Evolutionary conservation across 2,888 invertebrate species (phyloP), one percentile per base, ranked within the genome.

Genomic region (Crocallis elinguaria): DNA sequence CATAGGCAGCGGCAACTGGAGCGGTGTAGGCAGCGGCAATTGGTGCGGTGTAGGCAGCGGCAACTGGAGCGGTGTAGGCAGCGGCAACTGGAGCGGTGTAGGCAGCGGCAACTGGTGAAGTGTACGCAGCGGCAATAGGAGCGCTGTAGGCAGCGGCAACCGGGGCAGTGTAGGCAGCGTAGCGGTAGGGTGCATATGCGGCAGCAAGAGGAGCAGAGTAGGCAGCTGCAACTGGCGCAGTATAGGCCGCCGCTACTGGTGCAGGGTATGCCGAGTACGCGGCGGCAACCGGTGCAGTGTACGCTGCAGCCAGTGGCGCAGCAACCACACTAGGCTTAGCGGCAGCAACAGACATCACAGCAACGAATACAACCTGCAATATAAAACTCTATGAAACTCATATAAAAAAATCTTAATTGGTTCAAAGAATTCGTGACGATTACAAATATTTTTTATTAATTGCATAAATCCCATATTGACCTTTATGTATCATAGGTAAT

Each of bases 271-370:
- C 70, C 3, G 73, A 64, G 42, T 73, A 75, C 9, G 82, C 71
- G 0, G 78, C 69, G 8, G 78, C 74, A 23, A 79, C 69, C 3
- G 73, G 61, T 0, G 81, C 57, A 7, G 73, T 67, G 36, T 73
- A 74, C 14, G 82, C 72, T 1, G 46, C 77, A 48, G 43, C 77
- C 5, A 71, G 57, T n/a, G 64, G 62, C 3, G 62, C 52, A 38
- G 58, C 61, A 3, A 62, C 60, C 50, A 65, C 64, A 77, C 57
- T 85, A 79, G 92, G 91, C 61, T 91, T 90, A 43, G 90, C 92
- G 12, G 82, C 78, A 42, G 75, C 87, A 11, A 86, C 62, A 52
- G 84, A 84, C 65, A 90, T 51, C 32, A 91, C 69, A 53, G 84
- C 75, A 64, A 78, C 73, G 71, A 92, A 75, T 54, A 86, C 69